Evolutionary conservation across 1,140 invertebrate species (phyloP), one percentile per base, ranked within the genome.

Genomic region (Procambarus virginalis): DNA sequence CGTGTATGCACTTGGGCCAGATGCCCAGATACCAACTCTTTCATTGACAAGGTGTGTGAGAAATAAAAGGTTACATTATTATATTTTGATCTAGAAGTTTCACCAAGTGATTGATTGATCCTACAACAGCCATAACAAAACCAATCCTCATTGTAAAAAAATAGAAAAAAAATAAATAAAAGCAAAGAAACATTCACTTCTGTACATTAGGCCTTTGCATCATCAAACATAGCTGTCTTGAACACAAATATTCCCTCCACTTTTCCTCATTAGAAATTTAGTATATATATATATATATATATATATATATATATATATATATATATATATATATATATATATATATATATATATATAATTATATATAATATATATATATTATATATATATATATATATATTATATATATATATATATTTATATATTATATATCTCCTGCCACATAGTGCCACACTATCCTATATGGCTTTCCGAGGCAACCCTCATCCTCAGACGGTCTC

Each of bases 141-240:
- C 68, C 68, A 73, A 73, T 34, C 68, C 68, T 22, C 34, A 5
- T 34, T 73, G 34, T 73, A 73, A 34, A 10, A 73, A 73, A 73
- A 73, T 73, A 73, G 5, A 73, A 73, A 73, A 73, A 20, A 4
- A 2, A n/a, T 34, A 73, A 20, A 4, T 5, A n/a, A 5, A 73
- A 73, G 34, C 68, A 73, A 73, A n/a, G 5, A 34, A 34, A 73
- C 68, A 73, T 10, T 34, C 68, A 73, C 68, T 8, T 14, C 34
- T 73, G 68, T 22, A 73, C 34, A 73, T 73, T 73, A 73, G 34
- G n/a, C 68, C 68, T 73, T 73, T 73, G 68, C 68, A 73, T 73
- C 68, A 22, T 3, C 6, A 34, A 73, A 5, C 68, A 73, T 73
- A 73, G 68, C 68, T 73, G 68, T 73, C 68, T 8, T 22, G 34